A percentile compares a stretch with the other conserved stretches of the same genome.
phyloP scores from a whole-genome alignment of 2,888 invertebrate genomes.

The Odontothrips loti region DNA sequence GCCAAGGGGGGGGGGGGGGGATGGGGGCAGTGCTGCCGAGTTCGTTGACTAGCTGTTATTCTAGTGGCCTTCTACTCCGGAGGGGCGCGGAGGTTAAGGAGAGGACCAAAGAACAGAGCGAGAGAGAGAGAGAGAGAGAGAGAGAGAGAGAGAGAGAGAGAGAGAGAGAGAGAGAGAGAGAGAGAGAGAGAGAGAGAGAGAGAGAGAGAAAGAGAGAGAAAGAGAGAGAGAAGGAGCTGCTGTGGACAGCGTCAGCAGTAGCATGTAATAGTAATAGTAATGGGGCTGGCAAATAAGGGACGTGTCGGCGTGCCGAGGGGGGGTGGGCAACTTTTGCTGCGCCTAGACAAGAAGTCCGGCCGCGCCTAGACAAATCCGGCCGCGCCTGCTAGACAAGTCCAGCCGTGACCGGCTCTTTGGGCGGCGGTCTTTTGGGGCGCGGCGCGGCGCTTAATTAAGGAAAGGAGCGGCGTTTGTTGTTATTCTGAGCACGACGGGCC shows the following conservation, averaged over 20 bases:
- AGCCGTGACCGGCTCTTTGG: too few relatives aligned
- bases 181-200: not conserved
- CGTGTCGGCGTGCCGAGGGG: too few relatives aligned
- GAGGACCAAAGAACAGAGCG: not conserved
- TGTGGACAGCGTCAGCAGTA: too few relatives aligned
- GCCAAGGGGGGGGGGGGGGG: not conserved
- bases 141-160: not conserved
- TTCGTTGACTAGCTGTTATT: constrained; percentile 6
- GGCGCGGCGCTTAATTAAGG: constrained; percentile 10
- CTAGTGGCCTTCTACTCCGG: not conserved
- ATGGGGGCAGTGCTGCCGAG: not conserved
- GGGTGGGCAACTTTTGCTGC: too few relatives aligned
- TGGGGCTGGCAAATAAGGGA: too few relatives aligned
- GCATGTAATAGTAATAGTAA: too few relatives aligned
- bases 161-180: constrained; percentile 1
- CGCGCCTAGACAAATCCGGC: too few relatives aligned
- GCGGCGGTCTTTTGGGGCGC: not conserved
- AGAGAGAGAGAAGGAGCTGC: too few relatives aligned
- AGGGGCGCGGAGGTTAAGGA: not conserved
- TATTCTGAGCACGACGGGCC: not conserved
- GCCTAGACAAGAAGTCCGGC: too few relatives aligned
- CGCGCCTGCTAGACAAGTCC: too few relatives aligned
- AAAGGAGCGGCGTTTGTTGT: constrained; percentile 10
- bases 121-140: not conserved
- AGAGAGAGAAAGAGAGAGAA: too few relatives aligned